Base-by-base conservation (phyloP, 2,888 invertebrate species). In the Parascotia fuliginaria region DNA sequence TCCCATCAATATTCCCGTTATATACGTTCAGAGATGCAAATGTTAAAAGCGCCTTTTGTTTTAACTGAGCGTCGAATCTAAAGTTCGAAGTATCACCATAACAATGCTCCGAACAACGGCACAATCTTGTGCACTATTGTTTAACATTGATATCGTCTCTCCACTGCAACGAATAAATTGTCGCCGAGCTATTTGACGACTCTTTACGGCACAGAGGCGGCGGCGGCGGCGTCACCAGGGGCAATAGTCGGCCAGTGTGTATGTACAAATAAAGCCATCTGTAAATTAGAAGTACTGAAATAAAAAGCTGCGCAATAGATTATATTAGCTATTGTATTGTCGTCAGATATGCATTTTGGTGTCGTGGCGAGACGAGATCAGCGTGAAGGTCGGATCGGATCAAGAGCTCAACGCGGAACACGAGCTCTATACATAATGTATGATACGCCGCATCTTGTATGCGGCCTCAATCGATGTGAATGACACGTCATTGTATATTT, bases 401-500 rank as follows among this genome's bases (percentile, higher is more conserved):
- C 58, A 52, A n/a, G 60, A 75, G 71, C 63, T 67, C 61, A 77
- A 81, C 73, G 75, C 82, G 81, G 82, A 88, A 83, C 78, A 81
- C 67, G 65, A 73, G 67, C 70, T 58, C 71, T 78, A 83, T 86
- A 84, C 83, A 86, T 86, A 76, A 88, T 83, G 79, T 85, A 87
- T 87, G 81, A 83, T 78, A 82, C 70, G 67, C 75, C 77, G 64
- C 82, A 86, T 87, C 86, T 87, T 78, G 81, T 84, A 88, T 87
- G 87, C 85, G 86, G 77, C 88, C 87, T 87, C 87, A 86, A 85
- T 87, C 84, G 85, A 86, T 83, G 87, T 85, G 87, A 90, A 88
- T 85, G 89, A 89, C 89, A 90, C 80, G 79, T 87, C 85, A 87
- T 91, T 91, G 85, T 87, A 85, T 85, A 91, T n/a, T n/a, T n/a